These are phyloP conservation scores for Catamblyrhynchus diadema DNA, from an alignment of 2,797 vertebrate species.

Conservation along the genomic window DNA sequence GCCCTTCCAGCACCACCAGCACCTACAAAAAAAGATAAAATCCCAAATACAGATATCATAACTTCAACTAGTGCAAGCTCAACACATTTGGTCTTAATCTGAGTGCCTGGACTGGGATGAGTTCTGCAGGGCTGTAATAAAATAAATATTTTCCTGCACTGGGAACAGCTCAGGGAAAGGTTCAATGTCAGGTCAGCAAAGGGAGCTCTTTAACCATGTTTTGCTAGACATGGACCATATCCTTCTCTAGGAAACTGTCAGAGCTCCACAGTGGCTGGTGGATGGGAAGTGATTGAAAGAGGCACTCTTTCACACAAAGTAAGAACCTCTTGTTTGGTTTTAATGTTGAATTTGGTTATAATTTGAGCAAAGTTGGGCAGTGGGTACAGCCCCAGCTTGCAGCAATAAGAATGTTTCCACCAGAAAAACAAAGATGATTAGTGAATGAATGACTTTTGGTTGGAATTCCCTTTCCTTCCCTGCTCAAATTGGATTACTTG, in stretches of 20 bases:
- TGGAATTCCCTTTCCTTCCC: neutral
- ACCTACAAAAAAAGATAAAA: neutral
- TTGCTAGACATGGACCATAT: neutral
- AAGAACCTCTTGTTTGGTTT: neutral
- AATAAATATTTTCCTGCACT: constrained; percentile 68
- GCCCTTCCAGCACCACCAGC: neutral
- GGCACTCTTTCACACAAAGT: too few relatives aligned
- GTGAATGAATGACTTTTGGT: neutral
- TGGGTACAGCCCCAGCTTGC: neutral
- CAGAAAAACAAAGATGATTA: neutral
- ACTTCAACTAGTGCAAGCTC: neutral
- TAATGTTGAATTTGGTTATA: neutral
- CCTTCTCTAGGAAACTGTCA: neutral
- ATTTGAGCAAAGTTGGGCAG: neutral
- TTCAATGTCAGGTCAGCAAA: constrained; percentile 69
- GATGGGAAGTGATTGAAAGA: neutral
- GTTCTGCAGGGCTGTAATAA: constrained; percentile 35
- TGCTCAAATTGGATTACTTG: neutral
- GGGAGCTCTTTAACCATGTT: constrained; percentile 1
- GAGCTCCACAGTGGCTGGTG: neutral
- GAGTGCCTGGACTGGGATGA: constrained; percentile 19
- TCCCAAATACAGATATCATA: neutral
- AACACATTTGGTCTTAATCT: constrained; percentile 56
- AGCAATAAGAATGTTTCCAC: neutral
- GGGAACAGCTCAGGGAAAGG: constrained; percentile 29